Evolutionary conservation across 2,888 invertebrate species (phyloP).

Genomic region (Ormyrus labotus): DNA sequence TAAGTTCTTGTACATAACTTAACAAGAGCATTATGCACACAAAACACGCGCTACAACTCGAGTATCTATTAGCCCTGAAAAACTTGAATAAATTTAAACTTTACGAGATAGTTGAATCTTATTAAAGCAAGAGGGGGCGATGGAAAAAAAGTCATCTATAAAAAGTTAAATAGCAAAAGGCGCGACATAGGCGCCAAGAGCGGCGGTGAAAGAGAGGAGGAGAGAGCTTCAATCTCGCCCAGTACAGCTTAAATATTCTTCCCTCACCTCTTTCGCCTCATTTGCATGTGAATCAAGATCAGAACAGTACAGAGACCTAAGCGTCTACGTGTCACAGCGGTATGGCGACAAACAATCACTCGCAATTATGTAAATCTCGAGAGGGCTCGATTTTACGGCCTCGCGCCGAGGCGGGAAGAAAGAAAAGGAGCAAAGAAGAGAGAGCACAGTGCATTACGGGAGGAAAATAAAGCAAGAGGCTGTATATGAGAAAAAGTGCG

Average conservation of each 20-base stretch:
- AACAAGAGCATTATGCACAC: conserved; percentile 34
- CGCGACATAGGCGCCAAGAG: conserved; percentile 63
- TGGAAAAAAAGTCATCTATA: conserved; percentile 25
- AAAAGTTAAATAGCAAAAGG: conserved; percentile 53
- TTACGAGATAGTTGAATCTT: conserved; percentile 43
- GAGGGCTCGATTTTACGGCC: conserved; percentile 63
- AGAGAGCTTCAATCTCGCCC: conserved; percentile 63
- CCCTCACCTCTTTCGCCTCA: conserved; percentile 61
- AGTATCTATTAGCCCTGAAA: conserved; percentile 41
- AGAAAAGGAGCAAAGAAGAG: conserved; percentile 7
- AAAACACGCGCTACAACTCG: neutral
- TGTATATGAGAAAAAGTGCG: neutral
- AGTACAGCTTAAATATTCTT: conserved; percentile 63
- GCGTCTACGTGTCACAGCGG: conserved; percentile 66
- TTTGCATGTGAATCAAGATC: conserved; percentile 74
- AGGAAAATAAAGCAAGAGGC: conserved; percentile 19
- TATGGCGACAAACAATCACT: conserved; percentile 72
- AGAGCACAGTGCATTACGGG: conserved; percentile 35
- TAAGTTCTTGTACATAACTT: conserved; percentile 13
- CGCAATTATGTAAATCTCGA: conserved; percentile 72
- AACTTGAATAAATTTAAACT: conserved; percentile 46
- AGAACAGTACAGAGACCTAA: conserved; percentile 59
- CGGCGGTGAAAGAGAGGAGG: too few species aligned
- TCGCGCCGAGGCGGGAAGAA: conserved; percentile 53
- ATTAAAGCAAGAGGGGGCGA: conserved; percentile 4